A percentile compares a stretch with the other conserved stretches of the same genome.
These are phyloP conservation scores for Myotis daubentonii DNA, from an alignment of 2,797 vertebrate genomes.

Conservation along the genomic window DNA sequence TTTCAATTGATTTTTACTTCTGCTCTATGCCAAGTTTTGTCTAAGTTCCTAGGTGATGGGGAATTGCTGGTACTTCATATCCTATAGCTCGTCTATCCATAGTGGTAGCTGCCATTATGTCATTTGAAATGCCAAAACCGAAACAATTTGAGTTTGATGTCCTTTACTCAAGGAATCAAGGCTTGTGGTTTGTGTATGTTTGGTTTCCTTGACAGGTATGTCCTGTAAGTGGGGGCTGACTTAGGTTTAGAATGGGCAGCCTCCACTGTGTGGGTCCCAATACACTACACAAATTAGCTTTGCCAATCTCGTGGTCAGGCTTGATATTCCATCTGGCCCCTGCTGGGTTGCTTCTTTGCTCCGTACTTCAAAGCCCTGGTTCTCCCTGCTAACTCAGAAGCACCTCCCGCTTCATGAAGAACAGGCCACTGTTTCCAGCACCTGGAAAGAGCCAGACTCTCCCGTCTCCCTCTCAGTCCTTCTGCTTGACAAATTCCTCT, in stretches of 20 bases:
- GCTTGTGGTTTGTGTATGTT: neutral
- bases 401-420: neutral
- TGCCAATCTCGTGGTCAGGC: neutral
- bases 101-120: neutral
- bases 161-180: neutral
- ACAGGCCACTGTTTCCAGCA: neutral
- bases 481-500: neutral
- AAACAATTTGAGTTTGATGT: neutral
- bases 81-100: neutral
- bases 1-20: neutral
- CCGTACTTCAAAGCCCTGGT: neutral
- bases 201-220: neutral
- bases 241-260: neutral
- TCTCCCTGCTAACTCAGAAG: neutral
- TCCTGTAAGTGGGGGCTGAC: neutral
- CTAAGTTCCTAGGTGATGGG: neutral
- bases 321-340: neutral
- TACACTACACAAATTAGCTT: neutral
- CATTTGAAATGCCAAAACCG: neutral
- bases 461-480: neutral
- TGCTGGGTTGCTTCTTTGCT: neutral
- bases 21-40: constrained; percentile 15
- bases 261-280: neutral
- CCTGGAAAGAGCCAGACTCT: neutral
- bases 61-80: neutral